Evolutionary conservation across 2,113 vertebrate species (phyloP), one percentile per base, ranked within the genome.

Genomic region (Amphiprion percula): DNA sequence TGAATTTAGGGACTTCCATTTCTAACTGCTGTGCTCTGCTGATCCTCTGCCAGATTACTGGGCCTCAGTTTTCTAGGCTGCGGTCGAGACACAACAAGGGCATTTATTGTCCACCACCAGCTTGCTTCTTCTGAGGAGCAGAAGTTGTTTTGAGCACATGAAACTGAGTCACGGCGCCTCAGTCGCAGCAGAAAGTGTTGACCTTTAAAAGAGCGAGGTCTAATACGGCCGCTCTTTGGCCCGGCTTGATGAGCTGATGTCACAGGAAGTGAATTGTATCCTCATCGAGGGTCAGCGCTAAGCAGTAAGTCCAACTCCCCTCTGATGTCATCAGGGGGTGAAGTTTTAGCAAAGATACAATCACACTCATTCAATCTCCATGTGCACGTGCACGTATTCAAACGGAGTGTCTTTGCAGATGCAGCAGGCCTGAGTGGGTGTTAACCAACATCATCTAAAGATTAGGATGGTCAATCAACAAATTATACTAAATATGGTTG

Each of bases 191-290:
- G 53, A 82, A 12, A 83, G 53, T 0, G 58, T 21, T 80, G 90
- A 83, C 87, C 82, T 87, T 80, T 80, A 65, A 83, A 84, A 60
- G 80, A 78, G 61, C 28, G 41, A 74, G 82, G 88, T 84, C 92
- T 61, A 71, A 77, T 60, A 79, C 49, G 70, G 55, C 75, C 66
- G 77, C 83, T 85, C 83, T 90, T 85, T 93, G 86, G 82, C 84
- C 85, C 24, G 1, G n/a, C 79, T 84, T 85, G 82, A 93, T 93
- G 80, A 79, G 79, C 62, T 67, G 71, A 85, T 82, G 88, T 86
- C 85, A 85, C 81, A 87, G 86, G 88, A 92, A 91, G 74, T 74
- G 74, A 86, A 89, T 78, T 61, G 68, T 85, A 67, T 91, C 77
- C 82, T 83, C 87, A 82, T 86, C 24, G 14, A 28, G 83, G 74